phyloP scores from a whole-genome alignment of 2,113 vertebrate genomes.

The Scomber scombrus region DNA sequence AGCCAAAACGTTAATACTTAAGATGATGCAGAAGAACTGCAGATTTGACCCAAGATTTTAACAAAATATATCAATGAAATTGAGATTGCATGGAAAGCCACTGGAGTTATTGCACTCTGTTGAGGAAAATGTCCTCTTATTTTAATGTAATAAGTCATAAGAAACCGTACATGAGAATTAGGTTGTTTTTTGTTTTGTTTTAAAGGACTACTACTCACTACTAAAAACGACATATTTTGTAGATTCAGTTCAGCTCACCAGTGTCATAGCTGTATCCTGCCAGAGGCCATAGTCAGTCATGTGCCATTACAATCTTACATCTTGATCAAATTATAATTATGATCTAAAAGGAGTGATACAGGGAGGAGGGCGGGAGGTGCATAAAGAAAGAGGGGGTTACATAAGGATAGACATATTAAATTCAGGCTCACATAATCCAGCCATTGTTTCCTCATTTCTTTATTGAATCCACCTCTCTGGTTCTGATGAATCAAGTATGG shows the following conservation, averaged over 20 bases:
- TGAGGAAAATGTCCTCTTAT: too few species aligned
- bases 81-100: not conserved
- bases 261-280: not conserved
- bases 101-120: not conserved
- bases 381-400: conserved; percentile 37
- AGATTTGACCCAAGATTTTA: too few species aligned
- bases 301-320: conserved; percentile 41
- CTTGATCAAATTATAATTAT: conserved; percentile 76
- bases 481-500: conserved; percentile 21
- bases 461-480: conserved; percentile 35
- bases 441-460: conserved; percentile 46
- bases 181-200: too few species aligned
- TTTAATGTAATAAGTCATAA: too few species aligned
- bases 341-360: conserved; percentile 49
- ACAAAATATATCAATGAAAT: not conserved
- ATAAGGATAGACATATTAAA: conserved; percentile 56
- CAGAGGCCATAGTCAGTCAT: not conserved
- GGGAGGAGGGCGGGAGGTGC: not conserved
- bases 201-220: too few species aligned
- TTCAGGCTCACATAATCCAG: conserved; percentile 48
- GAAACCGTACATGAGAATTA: not conserved
- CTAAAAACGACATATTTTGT: not conserved
- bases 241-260: not conserved
- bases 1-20: too few species aligned
- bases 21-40: too few species aligned